Percentiles rank a stretch among this genome's conserved stretches.
These are phyloP conservation scores for Rhagium mordax DNA, from an alignment of 2,888 invertebrate genomes.

Conservation along the genomic window DNA sequence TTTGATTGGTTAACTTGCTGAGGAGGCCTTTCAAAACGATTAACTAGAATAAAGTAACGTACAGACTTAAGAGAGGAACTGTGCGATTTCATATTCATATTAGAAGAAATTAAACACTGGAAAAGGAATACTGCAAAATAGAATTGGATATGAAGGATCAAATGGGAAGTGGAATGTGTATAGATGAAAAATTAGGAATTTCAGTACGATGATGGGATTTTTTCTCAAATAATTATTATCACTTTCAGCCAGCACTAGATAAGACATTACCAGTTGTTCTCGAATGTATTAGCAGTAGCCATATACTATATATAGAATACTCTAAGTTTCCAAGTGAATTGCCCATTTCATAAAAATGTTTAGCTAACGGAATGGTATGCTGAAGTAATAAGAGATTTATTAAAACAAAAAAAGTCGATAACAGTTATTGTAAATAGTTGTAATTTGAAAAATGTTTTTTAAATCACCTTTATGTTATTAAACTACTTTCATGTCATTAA, in stretches of 20 bases:
- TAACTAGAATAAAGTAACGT: constrained; percentile 60
- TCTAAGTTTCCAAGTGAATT: too few species aligned
- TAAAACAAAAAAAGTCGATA: too few species aligned
- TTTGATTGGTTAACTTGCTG: constrained; percentile 82
- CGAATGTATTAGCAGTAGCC: too few species aligned
- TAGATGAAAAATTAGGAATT: not conserved
- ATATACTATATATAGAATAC: too few species aligned
- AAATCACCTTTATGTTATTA: too few species aligned
- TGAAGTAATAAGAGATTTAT: too few species aligned
- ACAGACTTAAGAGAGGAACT: not conserved
- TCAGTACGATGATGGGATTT: not conserved
- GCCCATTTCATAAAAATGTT: too few species aligned
- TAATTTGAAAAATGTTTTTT: too few species aligned
- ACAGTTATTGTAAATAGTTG: too few species aligned
- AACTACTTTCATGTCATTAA: too few species aligned
- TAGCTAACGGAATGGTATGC: too few species aligned
- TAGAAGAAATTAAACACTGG: not conserved
- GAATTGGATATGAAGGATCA: not conserved
- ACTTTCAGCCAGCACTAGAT: not conserved
- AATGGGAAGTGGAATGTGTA: not conserved
- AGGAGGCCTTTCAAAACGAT: constrained; percentile 71
- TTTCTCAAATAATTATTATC: not conserved
- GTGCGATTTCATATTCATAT: not conserved
- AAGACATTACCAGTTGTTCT: not conserved
- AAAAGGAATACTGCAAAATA: not conserved